A percentile compares a stretch with the other conserved stretches of the same genome.
Evolutionary conservation across 2,888 invertebrate species (phyloP).

Genomic region (Nesidiocoris tenuis): DNA sequence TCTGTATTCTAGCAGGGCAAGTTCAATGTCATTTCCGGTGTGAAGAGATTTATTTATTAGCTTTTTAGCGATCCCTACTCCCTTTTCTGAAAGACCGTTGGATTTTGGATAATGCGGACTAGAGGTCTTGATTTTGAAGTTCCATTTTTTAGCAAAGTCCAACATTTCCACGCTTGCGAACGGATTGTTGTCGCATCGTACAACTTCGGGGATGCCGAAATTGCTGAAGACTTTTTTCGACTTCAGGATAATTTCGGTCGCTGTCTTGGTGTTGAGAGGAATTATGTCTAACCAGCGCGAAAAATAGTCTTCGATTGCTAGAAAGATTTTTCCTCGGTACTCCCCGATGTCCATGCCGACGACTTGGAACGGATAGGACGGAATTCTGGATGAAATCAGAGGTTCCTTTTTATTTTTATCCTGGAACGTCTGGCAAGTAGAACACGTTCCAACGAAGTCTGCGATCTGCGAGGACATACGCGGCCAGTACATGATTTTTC

Average conservation of each 20-base stretch:
- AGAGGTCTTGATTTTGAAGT: too few relatives aligned
- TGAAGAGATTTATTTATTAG: constrained; percentile 26
- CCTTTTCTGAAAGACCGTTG: constrained; percentile 29
- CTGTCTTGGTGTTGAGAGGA: constrained; percentile 10
- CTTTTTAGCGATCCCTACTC: constrained; percentile 17
- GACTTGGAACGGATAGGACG: constrained; percentile 24
- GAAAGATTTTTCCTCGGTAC: constrained; percentile 10
- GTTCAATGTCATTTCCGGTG: constrained; percentile 9
- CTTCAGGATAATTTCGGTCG: constrained; percentile 1
- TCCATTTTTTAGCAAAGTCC: constrained; percentile 11
- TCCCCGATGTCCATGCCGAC: constrained; percentile 36
- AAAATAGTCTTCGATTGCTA: constrained; percentile 22
- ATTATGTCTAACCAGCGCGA: constrained; percentile 25
- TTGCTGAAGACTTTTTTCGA: constrained; percentile 8
- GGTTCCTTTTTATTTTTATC: constrained; percentile 20
- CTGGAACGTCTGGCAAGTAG: constrained; percentile 19
- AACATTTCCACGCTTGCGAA: constrained; percentile 17
- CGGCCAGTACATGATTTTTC: constrained; percentile 27
- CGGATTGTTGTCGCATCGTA: constrained; percentile 24
- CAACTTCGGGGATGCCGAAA: constrained; percentile 8
- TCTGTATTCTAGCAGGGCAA: constrained; percentile 27
- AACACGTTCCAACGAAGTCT: constrained; percentile 18
- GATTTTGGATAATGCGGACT: constrained; percentile 33
- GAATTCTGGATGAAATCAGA: constrained; percentile 7
- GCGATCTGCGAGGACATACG: constrained; percentile 13